Evolutionary conservation across 2,113 vertebrate species (phyloP), one percentile per base, ranked within the genome.

Genomic region (Forbesichthys agassizii): DNA sequence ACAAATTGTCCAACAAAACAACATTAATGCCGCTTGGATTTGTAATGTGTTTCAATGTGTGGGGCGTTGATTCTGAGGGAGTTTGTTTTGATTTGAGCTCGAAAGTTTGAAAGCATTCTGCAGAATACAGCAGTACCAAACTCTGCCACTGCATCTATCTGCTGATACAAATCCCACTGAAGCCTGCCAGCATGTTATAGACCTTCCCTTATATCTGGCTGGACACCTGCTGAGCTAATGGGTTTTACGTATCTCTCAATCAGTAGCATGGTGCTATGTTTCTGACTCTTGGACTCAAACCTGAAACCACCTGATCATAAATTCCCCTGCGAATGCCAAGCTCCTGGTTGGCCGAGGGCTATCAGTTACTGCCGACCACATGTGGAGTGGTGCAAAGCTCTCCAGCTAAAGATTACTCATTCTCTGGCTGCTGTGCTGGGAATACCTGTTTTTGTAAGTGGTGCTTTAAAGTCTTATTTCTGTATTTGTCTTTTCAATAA

Each of bases 161-260:
- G 66, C 11, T 63, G 56, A 52, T 46, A 57, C 67, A 20, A 64
- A 75, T 70, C 65, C 65, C 6, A 5, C 48, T 42, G 36, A 42
- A 42, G 36, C 36, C 36, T 42, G 36, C 52, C 62, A 73, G 65
- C 57, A 51, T 49, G 66, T 27, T 27, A 2, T 27, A 27, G 27
- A 27, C 27, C 2, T 66, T 68, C 72, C 3, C 49, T 68, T 54
- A 54, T 54, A 65, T 36, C 61, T 54, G 78, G 47, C 65, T 3
- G 57, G 54, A 67, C 83, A 85, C 88, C 88, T 86, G 89, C 86
- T 76, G 88, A 86, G 82, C 73, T 87, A 82, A 89, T 82, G 66
- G 75, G 75, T 59, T 61, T 68, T 66, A 78, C 78, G 64, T 73
- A 75, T 85, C 60, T 69, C 71, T 82, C 81, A 66, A 70, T 87